Evolutionary conservation across 35 echinoderm and acorn worm species (phyloP), one percentile per base, ranked within the genome.

Genomic region (Ophioderma brevispina): DNA sequence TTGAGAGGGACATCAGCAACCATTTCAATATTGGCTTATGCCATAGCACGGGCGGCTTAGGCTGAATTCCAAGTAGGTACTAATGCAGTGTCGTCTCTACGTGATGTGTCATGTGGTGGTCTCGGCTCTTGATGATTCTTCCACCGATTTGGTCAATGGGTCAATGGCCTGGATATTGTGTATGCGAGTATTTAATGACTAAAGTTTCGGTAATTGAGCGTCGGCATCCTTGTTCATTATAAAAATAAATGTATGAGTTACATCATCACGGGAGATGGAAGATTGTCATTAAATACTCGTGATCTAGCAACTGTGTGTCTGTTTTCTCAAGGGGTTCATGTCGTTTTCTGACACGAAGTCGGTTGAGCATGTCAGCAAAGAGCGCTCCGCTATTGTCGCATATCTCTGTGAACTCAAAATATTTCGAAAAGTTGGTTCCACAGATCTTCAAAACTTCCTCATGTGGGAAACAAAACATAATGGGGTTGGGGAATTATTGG

Each of bases 1-100:
- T 96, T 92, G 85, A 37, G 39, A 25, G 88, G 84, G 55, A 85
- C 94, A 86, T 96, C 94, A 82, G 90, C n/a, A n/a, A n/a, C 70
- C 50, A 96, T 86, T 88, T 96, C 89, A 25, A 92, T 70, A 89
- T 95, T 95, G 39, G 40, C 59, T 40, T 80, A 86, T 92, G 23
- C 75, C 86, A 96, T 96, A 25, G 83, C 76, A 75, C 86, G n/a
- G 80, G 94, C 94, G 64, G 37, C 39, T 52, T 88, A 80, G 42
- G 85, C 84, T 38, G 85, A 42, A 50, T 63, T 87, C 32, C 86
- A 37, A 39, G 76, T 31, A 0, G 75, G n/a, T 63, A 4, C 70
- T 21, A 91, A 84, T 30, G 5, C 31, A 28, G 38, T 36, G 36
- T 15, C 52, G 49, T 43, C n/a, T 56, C 32, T 81, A 1, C 43